Evolutionary conservation across 2,797 vertebrate species (phyloP), one percentile per base, ranked within the genome.

Genomic region (Merluccius polli): DNA sequence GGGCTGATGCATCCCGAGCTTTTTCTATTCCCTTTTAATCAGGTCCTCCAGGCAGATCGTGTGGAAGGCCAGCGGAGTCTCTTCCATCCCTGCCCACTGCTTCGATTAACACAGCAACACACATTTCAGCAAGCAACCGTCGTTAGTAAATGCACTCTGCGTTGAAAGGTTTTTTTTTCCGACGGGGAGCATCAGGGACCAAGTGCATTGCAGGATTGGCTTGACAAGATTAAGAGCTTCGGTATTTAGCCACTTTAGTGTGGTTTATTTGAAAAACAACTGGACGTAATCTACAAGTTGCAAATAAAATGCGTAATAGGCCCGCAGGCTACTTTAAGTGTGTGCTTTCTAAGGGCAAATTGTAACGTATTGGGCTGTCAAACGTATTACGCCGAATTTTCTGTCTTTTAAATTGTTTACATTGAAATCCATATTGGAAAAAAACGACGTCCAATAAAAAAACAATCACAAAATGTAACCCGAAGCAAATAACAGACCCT

Each of bases 21-120:
- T 5, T 59, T 9, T 90, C 85, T 88, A 81, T 88, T 90, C 88
- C 89, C 86, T 86, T 88, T 89, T 87, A 89, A 91, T 91, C 90
- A 86, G 80, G 85, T 91, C 89, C 89, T 92, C 83, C 85, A 91
- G 89, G 44, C 15, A 15, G 86, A 86, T 13, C 7, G 52, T 63
- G 52, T 63, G 63, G 88, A 78, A 5, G 44, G 44, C 18, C 48
- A 10, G 18, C 4, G 21, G 48, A 59, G 48, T 3, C 5, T 59
- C 21, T 9, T 10, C 48, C 18, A n/a, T 59, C 48, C 21, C 48
- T 24, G 87, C 79, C 73, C 75, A 44, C 72, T 73, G 81, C 87
- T 81, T 78, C 31, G 73, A 81, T 87, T 76, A 81, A 81, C 80
- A 79, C 78, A 85, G 75, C 73, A 24, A 24, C 72, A 75, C 80